Evolutionary conservation across 2,113 vertebrate genomes (phyloP), one percentile per base, ranked within the genome.

Genomic region (Anoplopoma fimbria): DNA sequence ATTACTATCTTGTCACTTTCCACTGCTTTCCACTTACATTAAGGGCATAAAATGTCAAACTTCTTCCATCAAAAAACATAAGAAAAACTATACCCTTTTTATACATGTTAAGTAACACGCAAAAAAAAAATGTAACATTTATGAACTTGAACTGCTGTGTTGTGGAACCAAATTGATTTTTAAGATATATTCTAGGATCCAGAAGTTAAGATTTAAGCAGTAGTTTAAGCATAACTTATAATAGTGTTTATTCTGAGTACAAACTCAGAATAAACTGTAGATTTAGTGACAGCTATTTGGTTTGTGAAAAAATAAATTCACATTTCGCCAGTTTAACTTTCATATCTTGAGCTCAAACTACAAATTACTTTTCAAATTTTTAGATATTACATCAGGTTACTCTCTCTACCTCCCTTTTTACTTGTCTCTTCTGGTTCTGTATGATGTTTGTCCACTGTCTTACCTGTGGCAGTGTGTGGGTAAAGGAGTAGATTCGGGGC

Each of bases 401-500:
- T 67, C 33, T 13, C 19, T 45, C 63, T 76, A 7, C 23, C 47
- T 81, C 2, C 33, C n/a, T 29, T 14, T 36, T 57, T 1, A 21
- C 61, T 51, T 47, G 45, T 38, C 62, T 85, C 47, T 77, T 25
- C 67, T 61, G 45, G 1, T 34, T 85, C 67, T 79, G 69, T 69
- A 31, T 78, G 84, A 38, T 84, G 67, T 87, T 58, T 82, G 86
- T 85, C 79, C 78, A 88, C 90, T 79, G 75, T 91, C 92, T 93
- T 91, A 93, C 89, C 91, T 95, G 89, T 92, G 91, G 84, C 82
- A 82, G 91, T 91, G 88, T 93, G 92, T 91, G 87, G 27, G 89
- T 89, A 84, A 86, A 88, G 86, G 88, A 89, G 92, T 84, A 84
- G 91, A 83, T 72, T 88, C 87, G 29, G 88, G 89, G 75, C 79